These are phyloP conservation scores for Drepana falcataria DNA, from an alignment of 2,888 invertebrate species.

Conservation along the genomic window DNA sequence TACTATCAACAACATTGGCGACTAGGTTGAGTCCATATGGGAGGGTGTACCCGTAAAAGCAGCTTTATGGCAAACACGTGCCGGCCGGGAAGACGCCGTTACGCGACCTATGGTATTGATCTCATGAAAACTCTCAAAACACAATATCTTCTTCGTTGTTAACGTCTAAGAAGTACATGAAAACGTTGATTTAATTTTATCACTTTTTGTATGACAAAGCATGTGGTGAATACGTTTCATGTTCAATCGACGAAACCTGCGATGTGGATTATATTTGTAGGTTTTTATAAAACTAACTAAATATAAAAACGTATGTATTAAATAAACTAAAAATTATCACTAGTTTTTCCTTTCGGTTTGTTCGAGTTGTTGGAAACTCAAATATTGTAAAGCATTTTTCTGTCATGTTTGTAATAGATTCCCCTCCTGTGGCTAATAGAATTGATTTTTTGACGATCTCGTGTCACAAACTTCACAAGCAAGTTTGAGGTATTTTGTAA, in stretches of 20 bases:
- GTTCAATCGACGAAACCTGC: too few relatives aligned
- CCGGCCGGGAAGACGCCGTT: conserved; percentile 37
- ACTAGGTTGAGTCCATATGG: conserved; percentile 40
- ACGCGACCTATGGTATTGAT: conserved; percentile 42
- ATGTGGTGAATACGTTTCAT: too few relatives aligned
- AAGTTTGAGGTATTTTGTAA: background rate
- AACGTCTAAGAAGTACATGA: background rate
- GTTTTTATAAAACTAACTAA: too few relatives aligned
- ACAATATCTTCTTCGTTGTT: conserved; percentile 2
- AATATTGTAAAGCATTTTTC: background rate
- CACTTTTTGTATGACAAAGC: too few relatives aligned
- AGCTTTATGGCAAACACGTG: conserved; percentile 74
- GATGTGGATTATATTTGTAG: too few relatives aligned
- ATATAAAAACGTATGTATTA: too few relatives aligned
- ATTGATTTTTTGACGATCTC: background rate
- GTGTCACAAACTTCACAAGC: background rate
- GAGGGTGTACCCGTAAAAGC: conserved; percentile 57
- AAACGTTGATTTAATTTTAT: background rate
- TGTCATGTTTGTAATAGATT: background rate
- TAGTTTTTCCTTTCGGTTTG: too few relatives aligned
- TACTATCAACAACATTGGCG: conserved; percentile 20
- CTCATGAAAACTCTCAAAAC: conserved; percentile 26
- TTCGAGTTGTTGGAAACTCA: background rate
- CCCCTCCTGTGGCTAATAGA: background rate
- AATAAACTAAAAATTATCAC: too few relatives aligned